A percentile compares a stretch with the other conserved stretches of the same genome.
Conservation (phyloP, 2,113 vertebrate species). For the Misgurnus mizolepis region DNA sequence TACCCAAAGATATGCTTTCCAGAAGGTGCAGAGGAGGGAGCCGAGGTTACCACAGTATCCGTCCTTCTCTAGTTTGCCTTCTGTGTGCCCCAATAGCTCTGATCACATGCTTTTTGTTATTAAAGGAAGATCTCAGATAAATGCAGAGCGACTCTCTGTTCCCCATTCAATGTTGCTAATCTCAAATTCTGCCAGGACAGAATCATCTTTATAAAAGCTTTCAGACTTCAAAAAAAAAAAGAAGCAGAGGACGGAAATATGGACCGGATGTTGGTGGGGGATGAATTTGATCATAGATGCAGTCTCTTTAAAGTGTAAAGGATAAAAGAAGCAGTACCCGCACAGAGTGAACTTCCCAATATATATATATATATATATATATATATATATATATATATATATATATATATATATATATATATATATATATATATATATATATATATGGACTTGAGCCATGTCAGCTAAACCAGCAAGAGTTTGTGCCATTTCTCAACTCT, state of each 20-base stretch:
- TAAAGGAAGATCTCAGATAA: conserved; percentile 21
- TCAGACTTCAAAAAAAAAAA: neutral
- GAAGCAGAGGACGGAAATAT: neutral
- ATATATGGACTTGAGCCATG: conserved; percentile 27
- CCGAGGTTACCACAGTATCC: neutral
- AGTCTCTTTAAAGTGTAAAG: conserved; percentile 15
- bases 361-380: conserved; percentile 15
- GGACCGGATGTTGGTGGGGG: neutral
- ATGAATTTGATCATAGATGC: conserved; percentile 13
- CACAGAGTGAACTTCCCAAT: conserved; percentile 22
- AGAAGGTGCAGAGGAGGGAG: neutral
- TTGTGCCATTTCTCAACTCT: conserved; percentile 21
- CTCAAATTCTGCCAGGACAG: conserved; percentile 35
- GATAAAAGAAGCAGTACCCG: conserved; percentile 35
- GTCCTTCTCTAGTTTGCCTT: neutral
- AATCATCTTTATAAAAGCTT: conserved; percentile 17
- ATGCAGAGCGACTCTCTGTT: neutral
- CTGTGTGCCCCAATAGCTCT: conserved; percentile 3
- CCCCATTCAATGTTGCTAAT: conserved; percentile 20
- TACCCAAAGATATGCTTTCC: conserved; percentile 19
- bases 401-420: too few species aligned
- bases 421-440: too few species aligned
- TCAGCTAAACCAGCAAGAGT: conserved; percentile 28
- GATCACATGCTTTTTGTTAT: neutral
- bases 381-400: too few species aligned